Evolutionary conservation across 2,888 invertebrate genomes (phyloP).

Genomic region (Acleris cristana): DNA sequence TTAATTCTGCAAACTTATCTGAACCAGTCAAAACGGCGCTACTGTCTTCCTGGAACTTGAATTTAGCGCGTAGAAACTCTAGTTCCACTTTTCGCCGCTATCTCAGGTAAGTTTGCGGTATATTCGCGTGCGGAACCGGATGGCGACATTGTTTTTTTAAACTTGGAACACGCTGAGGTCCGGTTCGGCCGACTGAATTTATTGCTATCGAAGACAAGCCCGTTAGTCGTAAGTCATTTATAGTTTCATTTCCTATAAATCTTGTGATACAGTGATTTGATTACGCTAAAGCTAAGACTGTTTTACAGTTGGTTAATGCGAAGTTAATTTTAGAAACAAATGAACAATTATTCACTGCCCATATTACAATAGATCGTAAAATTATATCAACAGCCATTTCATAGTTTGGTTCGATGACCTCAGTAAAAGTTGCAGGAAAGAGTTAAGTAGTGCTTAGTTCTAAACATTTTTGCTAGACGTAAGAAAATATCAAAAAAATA

Average conservation of each 20-base stretch:
- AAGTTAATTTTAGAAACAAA: constrained; percentile 4
- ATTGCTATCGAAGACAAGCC: constrained; percentile 27
- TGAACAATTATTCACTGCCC: background rate
- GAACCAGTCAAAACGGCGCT: background rate
- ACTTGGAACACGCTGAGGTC: constrained; percentile 25
- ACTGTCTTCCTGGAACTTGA: background rate
- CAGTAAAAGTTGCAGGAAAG: no score
- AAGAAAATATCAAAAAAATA: no score
- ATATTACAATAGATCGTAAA: no score
- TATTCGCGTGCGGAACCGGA: constrained; percentile 51
- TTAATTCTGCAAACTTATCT: background rate
- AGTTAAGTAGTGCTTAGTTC: no score
- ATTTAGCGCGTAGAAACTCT: background rate
- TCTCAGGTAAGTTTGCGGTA: constrained; percentile 31
- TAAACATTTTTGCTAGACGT: no score
- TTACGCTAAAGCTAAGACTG: background rate
- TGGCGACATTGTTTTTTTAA: constrained; percentile 29
- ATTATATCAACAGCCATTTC: no score
- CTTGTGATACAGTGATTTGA: constrained; percentile 13
- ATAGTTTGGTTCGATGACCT: no score
- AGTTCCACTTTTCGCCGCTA: constrained; percentile 29
- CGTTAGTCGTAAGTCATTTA: constrained; percentile 28
- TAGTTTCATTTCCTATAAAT: constrained; percentile 24
- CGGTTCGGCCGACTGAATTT: constrained; percentile 23
- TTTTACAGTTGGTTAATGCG: background rate